Base-by-base conservation (phyloP, 2,113 vertebrate genomes). In the Anoura caudifer region DNA sequence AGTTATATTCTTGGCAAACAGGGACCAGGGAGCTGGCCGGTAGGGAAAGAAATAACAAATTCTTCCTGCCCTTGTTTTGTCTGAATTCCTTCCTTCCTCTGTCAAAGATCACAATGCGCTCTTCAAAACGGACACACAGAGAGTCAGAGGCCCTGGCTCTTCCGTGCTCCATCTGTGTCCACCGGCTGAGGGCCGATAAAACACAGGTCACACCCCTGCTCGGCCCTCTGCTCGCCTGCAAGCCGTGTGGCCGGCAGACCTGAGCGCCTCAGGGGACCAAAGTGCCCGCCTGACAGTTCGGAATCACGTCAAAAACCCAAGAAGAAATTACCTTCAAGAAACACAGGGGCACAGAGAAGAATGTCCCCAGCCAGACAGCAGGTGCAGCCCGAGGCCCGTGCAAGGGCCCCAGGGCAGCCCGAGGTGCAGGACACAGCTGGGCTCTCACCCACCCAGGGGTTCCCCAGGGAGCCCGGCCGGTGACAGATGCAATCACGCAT, bases 51-150 rank as follows among this genome's bases (percentile, higher is more conserved):
- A 95, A 95, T 95, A 98, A 16, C 88, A 97, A 82, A 70, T 81
- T 96, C 94, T 98, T 98, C 98, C 97, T 98, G 98, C 92, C 97
- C 97, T 96, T 98, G 95, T 98, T 99, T 98, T 98, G 97, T 98
- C 95, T 86, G 33, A 96, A 96, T 95, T 97, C 97, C 97, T 98
- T 98, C 98, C 98, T 98, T 98, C 98, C 98, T 97, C 87, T 97
- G 97, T 98, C 97, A 98, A 96, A 97, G 98, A 95, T 96, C 97
- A 98, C 98, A 98, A 94, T 87, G 96, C 90, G 38, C 38, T 97
- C 96, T 98, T 98, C 97, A 98, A 96, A 98, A 90, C 67, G 92
- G 97, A 50, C 90, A 97, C 26, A 43, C 26, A 5, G 26, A 12
- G 26, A 28, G 26, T 24, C 59, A 61, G 59, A 61, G 59, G 59